Base-by-base conservation (phyloP, 2,888 invertebrate genomes). In the Aquatica leii region DNA sequence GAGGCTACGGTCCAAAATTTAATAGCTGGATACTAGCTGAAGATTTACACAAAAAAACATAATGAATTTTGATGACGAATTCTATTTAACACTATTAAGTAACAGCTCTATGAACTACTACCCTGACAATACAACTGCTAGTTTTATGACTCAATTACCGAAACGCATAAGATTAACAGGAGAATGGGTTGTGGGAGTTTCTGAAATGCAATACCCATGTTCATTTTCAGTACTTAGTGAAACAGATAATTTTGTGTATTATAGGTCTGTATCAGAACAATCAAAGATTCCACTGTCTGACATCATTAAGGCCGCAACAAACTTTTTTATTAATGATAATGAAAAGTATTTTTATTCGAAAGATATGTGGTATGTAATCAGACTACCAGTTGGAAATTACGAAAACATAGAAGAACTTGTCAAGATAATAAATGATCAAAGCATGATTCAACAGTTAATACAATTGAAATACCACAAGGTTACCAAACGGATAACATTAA, bases 1-100 rank as follows among this genome's bases (percentile, higher is more conserved):
- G 53, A 49, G 72, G 71, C 8, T 74, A 73, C 55, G 67, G 71
- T 1, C 9, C 55, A 5, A 65, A 66, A 18, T 71, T 72, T 41
- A 72, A 72, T 50, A 62, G 64, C 15, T 75, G 72, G 69, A 53
- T 40, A 11, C n/a, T n/a, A 68, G 12, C 51, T 56, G 8, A 21
- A 24, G 4, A 61, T 20, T 1, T 46, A 43, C 14, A 31, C 60
- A 1, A 14, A 52, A 46, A 37, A 24, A 12, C n/a, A n/a, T n/a
- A n/a, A n/a, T n/a, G n/a, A 31, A 48, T 24, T 24, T 53, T 53
- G 46, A 61, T 48, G 54, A 68, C 12, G 62, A 70, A 6, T 73
- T 74, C 67, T 73, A 69, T 57, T 9, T 73, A 1, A n/a, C n/a
- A n/a, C n/a, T n/a, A n/a, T n/a, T n/a, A n/a, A n/a, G n/a, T n/a